These are phyloP conservation scores for Lochmaea crataegi DNA, from an alignment of 2,888 invertebrate genomes.

Conservation along the genomic window DNA sequence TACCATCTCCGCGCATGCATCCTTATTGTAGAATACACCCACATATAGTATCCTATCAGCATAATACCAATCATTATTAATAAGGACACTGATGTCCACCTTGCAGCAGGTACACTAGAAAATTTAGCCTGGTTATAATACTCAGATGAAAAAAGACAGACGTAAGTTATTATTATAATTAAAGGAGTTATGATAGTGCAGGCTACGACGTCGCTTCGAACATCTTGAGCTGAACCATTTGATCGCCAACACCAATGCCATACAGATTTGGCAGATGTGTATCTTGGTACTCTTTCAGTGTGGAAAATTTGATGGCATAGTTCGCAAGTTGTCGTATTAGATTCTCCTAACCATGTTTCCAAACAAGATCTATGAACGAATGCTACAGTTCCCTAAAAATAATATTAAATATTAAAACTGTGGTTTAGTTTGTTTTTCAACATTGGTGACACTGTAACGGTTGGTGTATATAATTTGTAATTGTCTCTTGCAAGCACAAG, in stretches of 20 bases:
- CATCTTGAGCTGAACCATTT: slow-evolving; percentile 57
- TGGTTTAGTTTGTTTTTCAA: background rate
- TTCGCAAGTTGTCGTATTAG: slow-evolving; percentile 78
- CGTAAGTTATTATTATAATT: slow-evolving; percentile 67
- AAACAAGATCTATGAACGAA: slow-evolving; percentile 79
- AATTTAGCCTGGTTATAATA: slow-evolving; percentile 67
- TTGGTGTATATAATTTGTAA: too few species aligned
- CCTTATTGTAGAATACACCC: slow-evolving; percentile 67
- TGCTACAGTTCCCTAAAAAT: slow-evolving; percentile 76
- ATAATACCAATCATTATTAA: slow-evolving; percentile 66
- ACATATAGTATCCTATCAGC: slow-evolving; percentile 67
- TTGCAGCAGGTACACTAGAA: slow-evolving; percentile 64
- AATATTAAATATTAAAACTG: slow-evolving; percentile 9
- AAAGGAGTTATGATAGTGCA: slow-evolving; percentile 71
- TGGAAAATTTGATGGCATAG: slow-evolving; percentile 76
- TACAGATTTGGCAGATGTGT: slow-evolving; percentile 69
- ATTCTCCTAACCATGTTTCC: slow-evolving; percentile 81
- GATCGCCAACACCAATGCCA: slow-evolving; percentile 70
- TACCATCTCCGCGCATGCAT: slow-evolving; percentile 68
- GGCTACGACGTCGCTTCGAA: slow-evolving; percentile 68
- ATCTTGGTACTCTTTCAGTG: slow-evolving; percentile 73
- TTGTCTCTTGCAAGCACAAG: too few species aligned
- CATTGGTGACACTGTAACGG: background rate
- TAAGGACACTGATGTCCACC: slow-evolving; percentile 66
- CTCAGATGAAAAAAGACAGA: slow-evolving; percentile 67